These are phyloP conservation scores for Entelurus aequoreus DNA, from an alignment of 2,113 vertebrate species.

Conservation along the genomic window DNA sequence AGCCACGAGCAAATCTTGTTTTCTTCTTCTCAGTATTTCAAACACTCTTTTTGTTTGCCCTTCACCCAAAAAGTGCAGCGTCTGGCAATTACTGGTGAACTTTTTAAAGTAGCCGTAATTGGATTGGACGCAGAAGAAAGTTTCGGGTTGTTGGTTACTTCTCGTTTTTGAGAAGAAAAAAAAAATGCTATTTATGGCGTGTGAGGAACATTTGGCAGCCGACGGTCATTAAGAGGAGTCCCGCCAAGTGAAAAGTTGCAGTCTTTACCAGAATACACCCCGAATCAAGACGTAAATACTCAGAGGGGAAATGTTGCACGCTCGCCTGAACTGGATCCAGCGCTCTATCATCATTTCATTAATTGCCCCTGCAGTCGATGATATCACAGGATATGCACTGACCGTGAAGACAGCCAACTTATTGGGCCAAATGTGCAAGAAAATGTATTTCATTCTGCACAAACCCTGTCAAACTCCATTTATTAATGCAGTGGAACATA, in stretches of 20 bases:
- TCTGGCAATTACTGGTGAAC: constrained; percentile 48
- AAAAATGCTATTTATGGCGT: constrained; percentile 58
- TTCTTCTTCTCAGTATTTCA: constrained; percentile 16
- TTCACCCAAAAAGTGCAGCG: constrained; percentile 38
- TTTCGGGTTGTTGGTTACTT: constrained; percentile 56
- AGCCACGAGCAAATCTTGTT: constrained; percentile 10
- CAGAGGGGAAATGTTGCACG: constrained; percentile 55
- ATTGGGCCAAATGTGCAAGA: constrained; percentile 46
- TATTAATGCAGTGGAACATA: constrained; percentile 12
- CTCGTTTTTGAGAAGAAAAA: constrained; percentile 50
- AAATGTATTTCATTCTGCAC: constrained; percentile 33
- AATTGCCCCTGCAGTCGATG: constrained; percentile 64
- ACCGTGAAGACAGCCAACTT: constrained; percentile 49
- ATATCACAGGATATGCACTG: constrained; percentile 49
- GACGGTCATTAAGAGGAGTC: constrained; percentile 65
- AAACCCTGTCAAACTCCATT: constrained; percentile 22
- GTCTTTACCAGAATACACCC: constrained; percentile 64
- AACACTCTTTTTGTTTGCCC: constrained; percentile 36
- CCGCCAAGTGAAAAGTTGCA: constrained; percentile 68
- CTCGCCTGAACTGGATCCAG: constrained; percentile 59
- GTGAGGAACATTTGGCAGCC: constrained; percentile 67
- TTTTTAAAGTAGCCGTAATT: constrained; percentile 66
- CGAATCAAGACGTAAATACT: constrained; percentile 62
- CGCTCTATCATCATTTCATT: constrained; percentile 66
- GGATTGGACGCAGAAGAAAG: constrained; percentile 68